Conservation (phyloP, 2,797 vertebrate genomes). For the Cyprinella venusta region DNA sequence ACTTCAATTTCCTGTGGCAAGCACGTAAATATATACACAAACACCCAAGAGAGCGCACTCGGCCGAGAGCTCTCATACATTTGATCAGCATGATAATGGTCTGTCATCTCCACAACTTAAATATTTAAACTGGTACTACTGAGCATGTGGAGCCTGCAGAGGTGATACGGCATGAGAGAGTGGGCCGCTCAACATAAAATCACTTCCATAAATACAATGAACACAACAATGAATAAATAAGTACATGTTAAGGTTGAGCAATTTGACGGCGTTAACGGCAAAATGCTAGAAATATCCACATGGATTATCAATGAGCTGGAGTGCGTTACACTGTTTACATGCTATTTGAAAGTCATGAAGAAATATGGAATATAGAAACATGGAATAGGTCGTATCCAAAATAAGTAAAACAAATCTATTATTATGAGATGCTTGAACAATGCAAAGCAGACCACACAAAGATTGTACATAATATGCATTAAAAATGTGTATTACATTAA, state of each 20-base stretch:
- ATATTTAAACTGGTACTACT: conserved; percentile 40
- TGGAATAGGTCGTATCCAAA: not conserved
- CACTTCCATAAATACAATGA: conserved; percentile 15
- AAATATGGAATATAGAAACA: not conserved
- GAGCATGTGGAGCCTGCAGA: conserved; percentile 9
- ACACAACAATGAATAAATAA: conserved; percentile 40
- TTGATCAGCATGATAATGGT: conserved; percentile 45
- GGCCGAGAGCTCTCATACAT: conserved; percentile 8
- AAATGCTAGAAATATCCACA: not conserved
- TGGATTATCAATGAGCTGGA: not conserved
- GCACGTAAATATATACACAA: conserved; percentile 32
- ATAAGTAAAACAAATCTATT: not conserved
- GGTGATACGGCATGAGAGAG: conserved; percentile 8
- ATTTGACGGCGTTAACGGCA: not conserved
- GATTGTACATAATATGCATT: not conserved
- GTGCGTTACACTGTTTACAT: not conserved
- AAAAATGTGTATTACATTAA: not conserved
- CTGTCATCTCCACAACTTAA: conserved; percentile 30
- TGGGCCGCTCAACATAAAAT: not conserved
- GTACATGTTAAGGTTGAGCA: not conserved
- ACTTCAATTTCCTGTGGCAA: conserved; percentile 18
- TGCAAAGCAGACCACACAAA: not conserved
- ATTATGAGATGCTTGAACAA: not conserved
- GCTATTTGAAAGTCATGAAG: not conserved
- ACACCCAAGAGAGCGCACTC: not conserved